Evolutionary conservation across 2,113 vertebrate genomes (phyloP).

Genomic region (Vimba vimba): DNA sequence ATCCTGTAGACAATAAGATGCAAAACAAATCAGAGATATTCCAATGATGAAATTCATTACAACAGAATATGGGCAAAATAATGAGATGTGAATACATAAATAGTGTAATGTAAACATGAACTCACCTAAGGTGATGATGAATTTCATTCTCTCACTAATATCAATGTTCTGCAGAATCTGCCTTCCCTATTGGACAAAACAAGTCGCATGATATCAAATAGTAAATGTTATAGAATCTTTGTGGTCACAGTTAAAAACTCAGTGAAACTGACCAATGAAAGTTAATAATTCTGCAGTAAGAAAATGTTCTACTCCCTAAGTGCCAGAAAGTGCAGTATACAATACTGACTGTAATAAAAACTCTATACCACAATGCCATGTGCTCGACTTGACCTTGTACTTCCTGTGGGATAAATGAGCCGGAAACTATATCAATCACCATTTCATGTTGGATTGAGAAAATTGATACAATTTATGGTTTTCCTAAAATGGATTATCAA

Average conservation of each 20-base stretch:
- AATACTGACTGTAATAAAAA: no score
- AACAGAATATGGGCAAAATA: background rate
- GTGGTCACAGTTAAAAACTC: background rate
- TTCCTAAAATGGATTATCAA: no score
- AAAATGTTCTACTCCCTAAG: background rate
- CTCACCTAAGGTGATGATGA: conserved; percentile 91
- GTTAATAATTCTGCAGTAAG: background rate
- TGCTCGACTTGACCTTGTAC: no score
- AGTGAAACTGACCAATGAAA: background rate
- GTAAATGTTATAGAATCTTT: background rate
- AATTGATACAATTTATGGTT: no score
- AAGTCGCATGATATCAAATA: background rate
- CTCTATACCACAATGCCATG: no score
- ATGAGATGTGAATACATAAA: background rate
- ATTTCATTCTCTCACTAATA: conserved; percentile 90
- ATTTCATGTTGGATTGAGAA: no score
- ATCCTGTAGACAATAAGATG: conserved; percentile 74
- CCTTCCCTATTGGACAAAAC: conserved; percentile 79
- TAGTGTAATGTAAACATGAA: conserved; percentile 17
- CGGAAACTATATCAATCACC: no score
- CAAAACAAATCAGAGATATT: background rate
- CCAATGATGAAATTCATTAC: background rate
- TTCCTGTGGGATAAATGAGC: no score
- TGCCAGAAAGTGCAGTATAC: background rate
- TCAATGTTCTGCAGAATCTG: conserved; percentile 91